These are phyloP conservation scores for Lasioglossum lativentre DNA, from an alignment of 2,888 invertebrate genomes.

Conservation along the genomic window DNA sequence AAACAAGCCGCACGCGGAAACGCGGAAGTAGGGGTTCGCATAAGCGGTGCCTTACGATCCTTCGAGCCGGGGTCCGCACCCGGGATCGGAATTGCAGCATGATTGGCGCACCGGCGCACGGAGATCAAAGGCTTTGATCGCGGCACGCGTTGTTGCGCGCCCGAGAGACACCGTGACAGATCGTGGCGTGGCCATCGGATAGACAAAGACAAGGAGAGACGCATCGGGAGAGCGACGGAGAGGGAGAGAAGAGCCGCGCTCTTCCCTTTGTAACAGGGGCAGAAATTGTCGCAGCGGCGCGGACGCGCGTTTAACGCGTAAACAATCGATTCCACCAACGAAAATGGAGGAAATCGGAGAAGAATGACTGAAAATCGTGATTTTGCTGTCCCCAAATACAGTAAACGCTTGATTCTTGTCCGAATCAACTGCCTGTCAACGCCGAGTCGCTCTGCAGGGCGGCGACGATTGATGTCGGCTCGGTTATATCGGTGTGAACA, in stretches of 20 bases:
- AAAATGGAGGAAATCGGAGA: not conserved
- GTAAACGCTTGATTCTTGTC: too few species aligned
- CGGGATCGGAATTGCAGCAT: slow-evolving; percentile 59
- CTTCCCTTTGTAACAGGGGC: slow-evolving; percentile 63
- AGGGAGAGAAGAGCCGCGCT: not conserved
- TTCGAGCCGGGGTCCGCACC: slow-evolving; percentile 23
- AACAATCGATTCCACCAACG: slow-evolving; percentile 15
- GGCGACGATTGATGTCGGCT: too few species aligned
- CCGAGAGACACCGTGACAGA: slow-evolving; percentile 48
- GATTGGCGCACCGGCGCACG: slow-evolving; percentile 53
- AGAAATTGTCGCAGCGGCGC: slow-evolving; percentile 67
- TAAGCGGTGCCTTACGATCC: slow-evolving; percentile 45
- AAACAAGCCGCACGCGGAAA: slow-evolving; percentile 21
- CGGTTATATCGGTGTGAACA: too few species aligned
- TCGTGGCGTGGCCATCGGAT: slow-evolving; percentile 25
- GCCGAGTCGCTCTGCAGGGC: too few species aligned
- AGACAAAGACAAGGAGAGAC: not conserved
- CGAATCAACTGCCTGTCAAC: too few species aligned
- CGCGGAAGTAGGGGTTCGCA: slow-evolving; percentile 25
- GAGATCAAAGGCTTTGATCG: slow-evolving; percentile 66
- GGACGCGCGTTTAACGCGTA: slow-evolving; percentile 51
- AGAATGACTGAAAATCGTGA: not conserved
- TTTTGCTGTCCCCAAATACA: not conserved
- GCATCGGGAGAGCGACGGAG: not conserved
- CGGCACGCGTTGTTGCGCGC: slow-evolving; percentile 35